Base-by-base conservation (phyloP, 2,797 vertebrate genomes). In the Sebastes steindachneri region DNA sequence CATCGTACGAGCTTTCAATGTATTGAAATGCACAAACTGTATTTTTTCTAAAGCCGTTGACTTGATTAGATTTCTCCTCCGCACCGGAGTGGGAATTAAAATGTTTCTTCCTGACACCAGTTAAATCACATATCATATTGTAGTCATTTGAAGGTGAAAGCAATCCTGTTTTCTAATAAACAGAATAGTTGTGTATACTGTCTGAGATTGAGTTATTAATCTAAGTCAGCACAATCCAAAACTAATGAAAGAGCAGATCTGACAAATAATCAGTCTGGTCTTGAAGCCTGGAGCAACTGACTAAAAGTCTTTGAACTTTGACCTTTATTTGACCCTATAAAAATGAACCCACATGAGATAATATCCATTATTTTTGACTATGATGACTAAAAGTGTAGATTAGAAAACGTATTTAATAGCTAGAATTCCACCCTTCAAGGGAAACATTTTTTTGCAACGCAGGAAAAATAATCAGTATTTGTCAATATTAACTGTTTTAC, bases 201-300 rank as follows among this genome's bases (percentile, higher is more conserved):
- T 9, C 29, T 65, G 67, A 48, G n/a, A 19, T 35, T 2, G 0
- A 25, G 19, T 53, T 41, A 78, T 76, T 19, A 29, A 26, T 73
- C 23, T 59, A 74, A 35, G 15, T 65, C 51, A 66, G 54, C 58
- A 35, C 55, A 73, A 58, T 28, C 33, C 17, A 45, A 29, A 19
- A 26, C 21, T 29, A 33, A 59, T 7, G 7, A 66, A 21, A 37
- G 25, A 63, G 11, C 73, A 76, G 21, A 45, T 70, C 51, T 67
- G 66, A 83, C 17, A 57, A 69, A 60, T 66, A 63, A 48, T 76
- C 26, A 60, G 51, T 65, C 51, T 58, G 37, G 17, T 37, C 9
- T 11, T 31, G 28, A 51, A 75, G 54, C 65, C 65, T 54, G 6
- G 9, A 71, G 48, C 65, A 7, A 45, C 7, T 33, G 65, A 64